Evolutionary conservation across 2,797 vertebrate genomes (phyloP), one percentile per base, ranked within the genome.

Genomic region (Lacerta bilineata): DNA sequence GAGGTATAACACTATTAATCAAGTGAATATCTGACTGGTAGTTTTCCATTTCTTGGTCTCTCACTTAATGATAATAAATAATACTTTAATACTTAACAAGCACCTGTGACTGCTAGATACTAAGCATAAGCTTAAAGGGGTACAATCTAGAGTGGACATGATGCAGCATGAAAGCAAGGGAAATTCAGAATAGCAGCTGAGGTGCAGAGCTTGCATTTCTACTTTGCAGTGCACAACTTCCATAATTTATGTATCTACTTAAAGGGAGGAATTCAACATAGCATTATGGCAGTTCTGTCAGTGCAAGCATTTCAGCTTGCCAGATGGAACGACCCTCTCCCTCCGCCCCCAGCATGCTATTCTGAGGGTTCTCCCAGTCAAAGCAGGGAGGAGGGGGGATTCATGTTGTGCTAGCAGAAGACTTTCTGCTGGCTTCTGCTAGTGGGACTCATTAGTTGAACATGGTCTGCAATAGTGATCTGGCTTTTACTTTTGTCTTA

Each of bases 1-100:
- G 99, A 98, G 99, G 99, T 99, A 99, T 94, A 93, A 59, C 3
- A 79, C n/a, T 55, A 91, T 92, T 91, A 78, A 90, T 92, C 17
- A 46, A 92, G 91, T 95, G 84, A 83, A n/a, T 89, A 41, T 87
- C 75, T 91, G 23, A 68, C 41, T n/a, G 72, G 85, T 23, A 80
- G 74, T 71, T 93, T 25, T 90, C 71, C 27, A 41, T 87, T 95
- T 0, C 69, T 88, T 93, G 84, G 11, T 8, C 87, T 66, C 88
- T 74, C n/a, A 88, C 84, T 87, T 87, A 86, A 78, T 8, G 23
- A 89, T 64, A 80, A 64, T 68, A 79, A 84, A 80, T 61, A 88
- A 77, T 71, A 83, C 39, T 69, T 64, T 85, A 27, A 71, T 75
- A 46, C 5, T 84, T 83, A 84, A 25, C 61, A 50, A 83, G 15